Conservation (phyloP, 2,797 vertebrate species). For the Sciurus vulgaris region DNA sequence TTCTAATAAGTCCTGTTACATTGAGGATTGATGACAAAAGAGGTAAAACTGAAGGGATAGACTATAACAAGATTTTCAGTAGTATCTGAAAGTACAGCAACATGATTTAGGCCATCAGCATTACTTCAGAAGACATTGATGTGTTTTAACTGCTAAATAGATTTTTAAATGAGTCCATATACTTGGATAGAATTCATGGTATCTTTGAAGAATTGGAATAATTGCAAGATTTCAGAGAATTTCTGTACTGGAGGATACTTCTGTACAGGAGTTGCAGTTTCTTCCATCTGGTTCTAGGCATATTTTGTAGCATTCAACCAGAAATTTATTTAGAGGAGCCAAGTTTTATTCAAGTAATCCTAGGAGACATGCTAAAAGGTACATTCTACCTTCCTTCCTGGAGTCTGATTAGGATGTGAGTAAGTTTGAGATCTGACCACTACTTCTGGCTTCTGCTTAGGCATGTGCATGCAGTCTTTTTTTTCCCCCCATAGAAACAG, state of each 20-base stretch:
- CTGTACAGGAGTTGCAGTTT: background rate
- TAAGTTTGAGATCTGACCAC: constrained; percentile 35
- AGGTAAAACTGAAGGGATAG: background rate
- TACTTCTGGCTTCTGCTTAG: background rate
- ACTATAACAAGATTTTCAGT: constrained; percentile 8
- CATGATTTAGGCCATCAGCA: background rate
- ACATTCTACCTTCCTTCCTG: constrained; percentile 6
- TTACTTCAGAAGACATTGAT: constrained; percentile 28
- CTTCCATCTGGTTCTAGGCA: constrained; percentile 51
- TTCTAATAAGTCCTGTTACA: background rate
- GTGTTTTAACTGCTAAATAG: background rate
- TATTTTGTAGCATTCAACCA: constrained; percentile 56
- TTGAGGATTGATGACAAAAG: background rate
- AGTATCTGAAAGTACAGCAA: background rate
- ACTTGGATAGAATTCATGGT: constrained; percentile 36
- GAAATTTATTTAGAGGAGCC: constrained; percentile 18
- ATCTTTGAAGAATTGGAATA: constrained; percentile 46
- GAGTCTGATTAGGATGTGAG: background rate
- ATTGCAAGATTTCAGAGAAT: constrained; percentile 53
- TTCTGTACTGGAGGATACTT: constrained; percentile 17
- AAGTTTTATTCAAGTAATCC: constrained; percentile 20
- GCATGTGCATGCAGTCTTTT: background rate
- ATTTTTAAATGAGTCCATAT: background rate
- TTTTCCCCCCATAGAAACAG: background rate
- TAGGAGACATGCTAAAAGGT: background rate